Conservation (phyloP, 53 echinoderm and acorn worm genomes). For the Arbacia lixula region DNA sequence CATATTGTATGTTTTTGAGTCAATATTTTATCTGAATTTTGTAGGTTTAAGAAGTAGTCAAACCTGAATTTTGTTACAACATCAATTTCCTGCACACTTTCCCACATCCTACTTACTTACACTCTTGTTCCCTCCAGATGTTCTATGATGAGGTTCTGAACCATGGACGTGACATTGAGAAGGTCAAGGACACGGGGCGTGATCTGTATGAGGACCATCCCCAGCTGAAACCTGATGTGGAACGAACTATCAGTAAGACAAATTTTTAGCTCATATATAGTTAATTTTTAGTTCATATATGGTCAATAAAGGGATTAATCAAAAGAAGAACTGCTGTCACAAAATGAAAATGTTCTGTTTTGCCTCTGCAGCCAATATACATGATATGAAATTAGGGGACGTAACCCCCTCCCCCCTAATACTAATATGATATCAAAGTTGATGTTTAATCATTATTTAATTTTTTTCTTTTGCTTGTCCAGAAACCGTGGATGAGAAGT, state of each 20-base stretch:
- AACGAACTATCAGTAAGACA: slow-evolving; percentile 88
- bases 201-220: slow-evolving; percentile 82
- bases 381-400: neutral
- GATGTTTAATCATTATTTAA: neutral
- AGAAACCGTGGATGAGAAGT: slow-evolving; percentile 85
- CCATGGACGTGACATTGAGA: slow-evolving; percentile 80
- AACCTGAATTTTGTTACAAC: too few species aligned
- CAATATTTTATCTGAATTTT: too few species aligned
- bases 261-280: too few species aligned
- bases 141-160: slow-evolving; percentile 81
- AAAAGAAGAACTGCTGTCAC: neutral
- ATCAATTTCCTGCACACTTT: too few species aligned
- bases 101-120: too few species aligned
- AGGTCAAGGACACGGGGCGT: slow-evolving; percentile 75
- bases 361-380: slow-evolving; percentile 1
- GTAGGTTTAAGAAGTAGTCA: too few species aligned
- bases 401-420: neutral
- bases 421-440: neutral
- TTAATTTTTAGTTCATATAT: neutral
- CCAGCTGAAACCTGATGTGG: slow-evolving; percentile 81
- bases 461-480: neutral
- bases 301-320: too few species aligned
- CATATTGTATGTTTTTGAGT: too few species aligned
- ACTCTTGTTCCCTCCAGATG: slow-evolving; percentile 45
- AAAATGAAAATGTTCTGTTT: too few species aligned